These are phyloP conservation scores for Drosophila mojavensis DNA, from an alignment of 1,140 invertebrate genomes.

Conservation along the genomic window DNA sequence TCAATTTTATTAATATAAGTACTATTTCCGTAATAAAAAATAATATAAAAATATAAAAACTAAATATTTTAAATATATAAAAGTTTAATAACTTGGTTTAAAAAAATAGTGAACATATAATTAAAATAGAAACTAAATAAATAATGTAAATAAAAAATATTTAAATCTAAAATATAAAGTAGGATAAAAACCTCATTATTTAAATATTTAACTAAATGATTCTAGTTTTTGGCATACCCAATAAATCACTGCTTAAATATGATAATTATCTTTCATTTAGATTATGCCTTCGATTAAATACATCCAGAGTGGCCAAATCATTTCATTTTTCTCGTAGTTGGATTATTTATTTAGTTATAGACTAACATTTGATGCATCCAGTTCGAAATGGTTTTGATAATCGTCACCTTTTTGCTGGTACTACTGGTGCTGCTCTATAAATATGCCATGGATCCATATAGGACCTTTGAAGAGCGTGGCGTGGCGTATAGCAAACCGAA, in stretches of 20 bases:
- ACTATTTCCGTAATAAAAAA: too few relatives aligned
- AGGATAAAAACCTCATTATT: too few relatives aligned
- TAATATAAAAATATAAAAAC: too few relatives aligned
- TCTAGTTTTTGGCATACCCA: background rate
- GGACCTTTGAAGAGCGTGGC: constrained; percentile 44
- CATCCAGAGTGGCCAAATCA: background rate
- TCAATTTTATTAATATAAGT: too few relatives aligned
- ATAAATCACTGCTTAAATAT: background rate
- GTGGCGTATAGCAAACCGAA: constrained; percentile 39
- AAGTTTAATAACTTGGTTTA: too few relatives aligned
- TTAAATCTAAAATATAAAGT: too few relatives aligned
- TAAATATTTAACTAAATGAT: background rate
- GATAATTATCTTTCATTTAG: constrained; percentile 5
- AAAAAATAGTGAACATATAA: too few relatives aligned
- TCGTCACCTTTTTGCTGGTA: constrained; percentile 6
- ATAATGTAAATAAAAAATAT: too few relatives aligned
- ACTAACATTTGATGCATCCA: background rate
- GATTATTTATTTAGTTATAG: constrained; percentile 14
- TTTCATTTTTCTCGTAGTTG: background rate
- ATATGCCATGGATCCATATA: constrained; percentile 39
- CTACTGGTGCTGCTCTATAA: constrained; percentile 53
- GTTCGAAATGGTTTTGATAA: constrained; percentile 26
- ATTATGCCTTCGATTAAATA: background rate
- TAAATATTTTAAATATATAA: too few relatives aligned
- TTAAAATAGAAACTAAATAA: too few relatives aligned